Evolutionary conservation across 2,113 vertebrate species (phyloP).

Genomic region (Phalacrocorax brasilianus): DNA sequence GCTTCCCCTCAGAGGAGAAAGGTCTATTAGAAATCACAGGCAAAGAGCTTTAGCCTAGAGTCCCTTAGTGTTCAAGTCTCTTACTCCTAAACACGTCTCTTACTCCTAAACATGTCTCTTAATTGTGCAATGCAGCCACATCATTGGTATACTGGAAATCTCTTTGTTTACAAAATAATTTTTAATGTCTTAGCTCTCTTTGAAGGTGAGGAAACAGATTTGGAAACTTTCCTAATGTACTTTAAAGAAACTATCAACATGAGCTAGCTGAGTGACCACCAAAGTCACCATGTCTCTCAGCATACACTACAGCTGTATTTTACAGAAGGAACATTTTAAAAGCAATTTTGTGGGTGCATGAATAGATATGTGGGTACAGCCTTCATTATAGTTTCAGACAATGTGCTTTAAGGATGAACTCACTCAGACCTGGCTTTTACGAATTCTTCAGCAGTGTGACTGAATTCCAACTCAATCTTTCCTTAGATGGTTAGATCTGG

Average conservation of each 20-base stretch:
- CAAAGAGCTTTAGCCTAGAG: not conserved
- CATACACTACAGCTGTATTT: not conserved
- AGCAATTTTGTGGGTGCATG: not conserved
- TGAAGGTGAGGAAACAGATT: conserved; percentile 8
- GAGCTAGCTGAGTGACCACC: not conserved
- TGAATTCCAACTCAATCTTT: conserved; percentile 16
- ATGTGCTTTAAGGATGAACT: not conserved
- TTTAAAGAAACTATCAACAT: not conserved
- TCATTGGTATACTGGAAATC: conserved; percentile 13
- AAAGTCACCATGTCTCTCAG: not conserved
- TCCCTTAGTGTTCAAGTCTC: not conserved
- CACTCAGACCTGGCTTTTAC: not conserved
- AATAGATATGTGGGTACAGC: not conserved
- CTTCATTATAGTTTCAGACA: not conserved
- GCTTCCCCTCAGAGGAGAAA: not conserved
- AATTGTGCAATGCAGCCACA: not conserved
- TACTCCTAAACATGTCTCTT: not conserved
- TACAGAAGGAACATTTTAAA: not conserved
- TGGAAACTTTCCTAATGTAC: conserved; percentile 1
- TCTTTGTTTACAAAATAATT: not conserved
- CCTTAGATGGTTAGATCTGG: conserved; percentile 19
- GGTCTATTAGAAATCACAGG: not conserved
- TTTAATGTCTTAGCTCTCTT: not conserved
- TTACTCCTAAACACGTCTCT: not conserved
- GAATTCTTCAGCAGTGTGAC: not conserved